Conservation (phyloP, 2,797 vertebrate species). For the Taeniopygia guttata region DNA sequence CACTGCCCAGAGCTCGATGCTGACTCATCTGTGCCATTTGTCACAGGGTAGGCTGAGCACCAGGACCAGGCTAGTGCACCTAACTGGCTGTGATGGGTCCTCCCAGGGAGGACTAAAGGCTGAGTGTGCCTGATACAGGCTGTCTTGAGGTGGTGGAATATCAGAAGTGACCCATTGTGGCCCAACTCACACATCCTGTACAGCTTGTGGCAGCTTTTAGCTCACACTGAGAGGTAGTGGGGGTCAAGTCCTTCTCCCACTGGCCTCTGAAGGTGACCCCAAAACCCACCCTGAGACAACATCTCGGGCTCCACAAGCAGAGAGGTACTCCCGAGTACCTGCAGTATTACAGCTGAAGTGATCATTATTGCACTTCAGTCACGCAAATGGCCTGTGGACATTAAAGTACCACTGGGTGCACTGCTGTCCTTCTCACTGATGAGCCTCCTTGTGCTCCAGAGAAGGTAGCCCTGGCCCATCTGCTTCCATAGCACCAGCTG, state of each 20-base stretch:
- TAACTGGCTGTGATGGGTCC: neutral
- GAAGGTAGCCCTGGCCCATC: neutral
- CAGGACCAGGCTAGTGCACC: rapidly evolving
- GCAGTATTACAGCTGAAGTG: neutral
- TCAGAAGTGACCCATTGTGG: rapidly evolving
- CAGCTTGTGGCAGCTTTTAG: neutral
- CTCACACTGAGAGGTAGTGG: neutral
- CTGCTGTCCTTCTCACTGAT: neutral
- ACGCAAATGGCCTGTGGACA: neutral
- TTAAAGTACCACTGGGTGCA: neutral
- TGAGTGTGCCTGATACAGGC: neutral
- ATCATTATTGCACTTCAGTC: neutral
- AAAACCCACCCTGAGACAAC: neutral
- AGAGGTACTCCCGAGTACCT: neutral
- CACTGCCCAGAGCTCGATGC: neutral
- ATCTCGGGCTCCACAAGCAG: neutral
- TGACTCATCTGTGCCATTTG: neutral
- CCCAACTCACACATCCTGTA: neutral
- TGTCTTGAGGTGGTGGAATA: neutral
- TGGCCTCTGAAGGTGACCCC: neutral
- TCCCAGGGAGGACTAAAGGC: neutral
- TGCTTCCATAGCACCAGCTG: neutral
- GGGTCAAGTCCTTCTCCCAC: neutral
- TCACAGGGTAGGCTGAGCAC: neutral
- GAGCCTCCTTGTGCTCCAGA: neutral